Evolutionary conservation across 2,888 invertebrate genomes (phyloP).

Genomic region (Eremobia ochroleuca): DNA sequence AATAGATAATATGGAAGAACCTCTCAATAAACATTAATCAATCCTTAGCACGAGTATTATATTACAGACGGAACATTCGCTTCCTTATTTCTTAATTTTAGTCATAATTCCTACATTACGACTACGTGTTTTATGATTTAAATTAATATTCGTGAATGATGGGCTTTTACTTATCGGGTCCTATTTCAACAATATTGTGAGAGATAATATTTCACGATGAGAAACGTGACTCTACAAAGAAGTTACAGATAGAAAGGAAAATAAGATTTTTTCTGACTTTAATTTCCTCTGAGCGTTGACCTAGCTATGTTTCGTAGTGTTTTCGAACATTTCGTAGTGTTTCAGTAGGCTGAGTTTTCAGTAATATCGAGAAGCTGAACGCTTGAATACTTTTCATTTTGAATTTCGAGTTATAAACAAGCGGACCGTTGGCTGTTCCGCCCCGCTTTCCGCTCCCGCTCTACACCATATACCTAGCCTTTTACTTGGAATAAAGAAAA

Average conservation of each 20-base stretch:
- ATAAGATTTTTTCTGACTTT: neutral
- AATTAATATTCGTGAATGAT: constrained; percentile 27
- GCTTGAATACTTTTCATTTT: neutral
- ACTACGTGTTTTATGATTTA: constrained; percentile 29
- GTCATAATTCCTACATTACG: constrained; percentile 11
- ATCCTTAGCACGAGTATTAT: constrained; percentile 33
- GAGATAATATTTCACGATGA: constrained; percentile 20
- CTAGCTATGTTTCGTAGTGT: neutral
- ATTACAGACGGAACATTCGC: constrained; percentile 15
- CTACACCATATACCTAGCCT: neutral
- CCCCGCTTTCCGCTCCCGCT: neutral
- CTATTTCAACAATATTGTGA: constrained; percentile 23
- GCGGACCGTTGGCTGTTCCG: neutral
- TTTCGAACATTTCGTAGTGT: neutral
- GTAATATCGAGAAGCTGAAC: too few relatives aligned
- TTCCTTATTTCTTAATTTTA: constrained; percentile 30
- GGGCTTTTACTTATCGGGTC: neutral
- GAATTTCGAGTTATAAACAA: neutral
- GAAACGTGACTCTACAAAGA: constrained; percentile 15
- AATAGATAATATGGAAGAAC: constrained; percentile 1
- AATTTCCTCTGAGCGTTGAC: neutral
- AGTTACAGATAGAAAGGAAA: neutral
- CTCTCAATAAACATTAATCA: constrained; percentile 29
- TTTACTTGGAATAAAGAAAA: constrained; percentile 22
- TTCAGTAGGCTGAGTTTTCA: neutral